Percentiles rank a stretch among this genome's conserved stretches.
Conservation (phyloP, 2,888 invertebrate species). For the Anticlea derivata region DNA sequence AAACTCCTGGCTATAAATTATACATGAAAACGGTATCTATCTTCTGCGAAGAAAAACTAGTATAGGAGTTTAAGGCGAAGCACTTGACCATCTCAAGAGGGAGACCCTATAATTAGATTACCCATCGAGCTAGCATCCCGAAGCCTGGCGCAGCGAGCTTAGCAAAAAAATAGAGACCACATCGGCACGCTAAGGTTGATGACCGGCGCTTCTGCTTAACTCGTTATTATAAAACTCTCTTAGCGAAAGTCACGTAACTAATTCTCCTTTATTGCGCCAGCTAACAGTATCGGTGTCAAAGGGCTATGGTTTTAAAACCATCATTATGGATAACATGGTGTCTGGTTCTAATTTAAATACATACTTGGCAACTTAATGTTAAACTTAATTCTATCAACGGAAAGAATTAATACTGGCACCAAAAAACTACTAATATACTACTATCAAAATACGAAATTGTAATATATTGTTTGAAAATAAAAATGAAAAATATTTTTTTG, state of each 20-base stretch:
- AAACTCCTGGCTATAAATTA: constrained; percentile 28
- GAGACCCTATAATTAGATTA: constrained; percentile 75
- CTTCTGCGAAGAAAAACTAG: constrained; percentile 49
- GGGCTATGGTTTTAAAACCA: constrained; percentile 30
- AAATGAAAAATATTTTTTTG: too few relatives aligned
- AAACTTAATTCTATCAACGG: too few relatives aligned
- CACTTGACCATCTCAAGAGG: constrained; percentile 54
- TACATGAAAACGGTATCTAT: constrained; percentile 42
- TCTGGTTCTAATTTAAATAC: constrained; percentile 17
- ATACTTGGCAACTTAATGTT: background rate
- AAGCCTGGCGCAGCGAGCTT: constrained; percentile 63
- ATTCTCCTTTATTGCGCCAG: constrained; percentile 33
- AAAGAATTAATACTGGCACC: too few relatives aligned
- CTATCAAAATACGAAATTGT: too few relatives aligned
- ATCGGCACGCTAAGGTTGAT: constrained; percentile 64
- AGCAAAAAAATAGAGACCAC: constrained; percentile 69
- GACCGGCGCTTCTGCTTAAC: constrained; percentile 64
- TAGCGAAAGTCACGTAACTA: constrained; percentile 60
- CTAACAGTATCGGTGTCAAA: constrained; percentile 37
- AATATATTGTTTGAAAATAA: too few relatives aligned
- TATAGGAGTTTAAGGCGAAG: constrained; percentile 53
- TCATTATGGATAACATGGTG: constrained; percentile 11
- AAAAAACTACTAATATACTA: too few relatives aligned
- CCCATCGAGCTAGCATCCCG: constrained; percentile 63
- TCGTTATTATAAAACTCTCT: constrained; percentile 62